Percentiles rank a stretch among this genome's conserved stretches.
These are phyloP conservation scores for Philantomba maxwellii DNA, from an alignment of 2,113 vertebrate genomes.

Conservation along the genomic window DNA sequence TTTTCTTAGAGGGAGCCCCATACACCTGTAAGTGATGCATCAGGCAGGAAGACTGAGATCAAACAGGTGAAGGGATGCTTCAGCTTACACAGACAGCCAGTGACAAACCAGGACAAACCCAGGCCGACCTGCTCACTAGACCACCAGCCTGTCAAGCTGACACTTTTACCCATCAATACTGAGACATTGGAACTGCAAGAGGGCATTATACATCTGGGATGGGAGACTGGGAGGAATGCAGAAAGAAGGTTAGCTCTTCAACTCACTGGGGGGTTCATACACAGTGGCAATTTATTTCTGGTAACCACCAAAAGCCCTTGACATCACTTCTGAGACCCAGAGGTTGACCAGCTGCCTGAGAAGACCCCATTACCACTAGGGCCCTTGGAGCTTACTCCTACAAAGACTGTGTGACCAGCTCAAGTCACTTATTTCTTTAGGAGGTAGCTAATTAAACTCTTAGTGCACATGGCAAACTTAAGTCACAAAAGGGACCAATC, in stretches of 20 bases:
- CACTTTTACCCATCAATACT: not conserved
- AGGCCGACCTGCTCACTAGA: not conserved
- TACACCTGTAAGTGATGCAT: not conserved
- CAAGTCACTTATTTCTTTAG: not conserved
- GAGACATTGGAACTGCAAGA: not conserved
- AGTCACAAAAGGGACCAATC: slow-evolving; percentile 19
- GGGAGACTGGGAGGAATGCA: not conserved
- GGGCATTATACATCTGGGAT: not conserved
- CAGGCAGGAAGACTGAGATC: not conserved
- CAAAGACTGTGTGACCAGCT: not conserved
- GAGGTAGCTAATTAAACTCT: not conserved
- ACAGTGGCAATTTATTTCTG: not conserved
- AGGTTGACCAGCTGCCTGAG: not conserved
- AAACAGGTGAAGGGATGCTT: not conserved
- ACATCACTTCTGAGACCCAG: not conserved
- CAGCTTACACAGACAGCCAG: not conserved
- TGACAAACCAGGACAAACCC: not conserved
- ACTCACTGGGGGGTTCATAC: rapidly evolving
- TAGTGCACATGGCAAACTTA: not conserved
- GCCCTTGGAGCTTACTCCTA: not conserved
- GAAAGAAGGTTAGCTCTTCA: not conserved
- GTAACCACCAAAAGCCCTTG: not conserved
- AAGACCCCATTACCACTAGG: not conserved
- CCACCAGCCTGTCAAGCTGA: not conserved
- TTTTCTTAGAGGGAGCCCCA: too few species aligned